A percentile compares a stretch with the other conserved stretches of the same genome.
phyloP scores from a whole-genome alignment of 1,140 invertebrate genomes.

The Mya arenaria region DNA sequence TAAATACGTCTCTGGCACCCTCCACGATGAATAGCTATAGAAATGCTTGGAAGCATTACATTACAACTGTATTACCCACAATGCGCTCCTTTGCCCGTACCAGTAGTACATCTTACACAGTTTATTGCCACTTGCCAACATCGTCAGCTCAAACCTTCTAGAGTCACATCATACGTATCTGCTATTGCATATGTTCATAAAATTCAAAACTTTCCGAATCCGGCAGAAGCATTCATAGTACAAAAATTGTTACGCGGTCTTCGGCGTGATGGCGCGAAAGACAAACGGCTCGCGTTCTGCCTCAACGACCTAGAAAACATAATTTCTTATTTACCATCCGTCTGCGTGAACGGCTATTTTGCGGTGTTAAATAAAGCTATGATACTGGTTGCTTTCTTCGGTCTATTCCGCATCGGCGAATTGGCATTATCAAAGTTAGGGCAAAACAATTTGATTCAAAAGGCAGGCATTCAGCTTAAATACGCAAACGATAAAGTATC shows the following conservation, averaged over 20 bases:
- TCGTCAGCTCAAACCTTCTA: background rate
- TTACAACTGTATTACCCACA: background rate
- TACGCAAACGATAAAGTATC: background rate
- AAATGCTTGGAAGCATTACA: slow-evolving; percentile 9
- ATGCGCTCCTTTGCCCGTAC: background rate
- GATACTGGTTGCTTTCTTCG: slow-evolving; percentile 6
- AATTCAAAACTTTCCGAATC: background rate
- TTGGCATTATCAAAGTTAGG: background rate
- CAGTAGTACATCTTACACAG: background rate
- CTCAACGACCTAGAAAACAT: background rate
- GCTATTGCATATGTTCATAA: slow-evolving; percentile 5
- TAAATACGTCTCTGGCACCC: background rate
- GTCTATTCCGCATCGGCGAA: slow-evolving; percentile 7
- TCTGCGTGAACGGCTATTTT: background rate
- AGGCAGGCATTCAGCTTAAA: background rate
- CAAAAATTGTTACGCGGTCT: slow-evolving; percentile 8
- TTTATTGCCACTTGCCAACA: slow-evolving; percentile 22
- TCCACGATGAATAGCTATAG: slow-evolving; percentile 1
- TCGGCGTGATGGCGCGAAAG: background rate
- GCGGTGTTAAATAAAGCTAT: background rate
- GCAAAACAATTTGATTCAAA: background rate
- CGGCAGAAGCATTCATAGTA: background rate
- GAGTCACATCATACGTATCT: background rate
- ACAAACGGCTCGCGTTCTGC: slow-evolving; percentile 1
- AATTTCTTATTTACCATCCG: background rate